Conservation (phyloP, 1,140 invertebrate genomes). For the Coelopa frigida region DNA sequence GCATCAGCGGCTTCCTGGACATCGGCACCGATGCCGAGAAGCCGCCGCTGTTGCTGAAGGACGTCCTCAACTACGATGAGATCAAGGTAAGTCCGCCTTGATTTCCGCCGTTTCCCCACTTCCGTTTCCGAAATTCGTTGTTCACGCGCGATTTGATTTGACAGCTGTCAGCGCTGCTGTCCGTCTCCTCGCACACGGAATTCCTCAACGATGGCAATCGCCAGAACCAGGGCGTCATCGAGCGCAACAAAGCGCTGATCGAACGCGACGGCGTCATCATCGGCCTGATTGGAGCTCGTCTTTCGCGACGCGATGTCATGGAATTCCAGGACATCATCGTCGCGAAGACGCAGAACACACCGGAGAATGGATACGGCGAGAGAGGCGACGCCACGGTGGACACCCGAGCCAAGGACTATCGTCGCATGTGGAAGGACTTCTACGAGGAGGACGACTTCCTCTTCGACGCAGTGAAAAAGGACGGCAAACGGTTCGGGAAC, state of each 20-base stretch:
- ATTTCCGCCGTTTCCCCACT: too few relatives aligned
- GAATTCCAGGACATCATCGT: conserved; percentile 53
- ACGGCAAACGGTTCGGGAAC: conserved; percentile 17
- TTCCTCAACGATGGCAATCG: conserved; percentile 57
- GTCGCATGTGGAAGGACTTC: conserved; percentile 30
- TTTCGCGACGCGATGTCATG: conserved; percentile 47
- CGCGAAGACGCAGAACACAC: conserved; percentile 47
- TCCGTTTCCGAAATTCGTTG: too few relatives aligned
- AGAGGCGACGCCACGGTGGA: neutral
- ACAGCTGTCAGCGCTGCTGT: conserved; percentile 51
- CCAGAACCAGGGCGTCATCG: conserved; percentile 48
- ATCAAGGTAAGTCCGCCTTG: conserved; percentile 20
- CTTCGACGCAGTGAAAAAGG: neutral
- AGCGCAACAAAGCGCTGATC: conserved; percentile 22
- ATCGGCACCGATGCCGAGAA: conserved; percentile 44
- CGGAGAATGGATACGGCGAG: conserved; percentile 44
- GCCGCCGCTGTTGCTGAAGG: conserved; percentile 45
- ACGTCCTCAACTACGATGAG: conserved; percentile 47
- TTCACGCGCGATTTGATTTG: neutral
- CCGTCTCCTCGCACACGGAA: conserved; percentile 53
- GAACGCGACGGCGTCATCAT: conserved; percentile 36
- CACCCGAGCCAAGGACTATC: conserved; percentile 18
- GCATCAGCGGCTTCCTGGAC: conserved; percentile 48
- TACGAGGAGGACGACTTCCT: conserved; percentile 28
- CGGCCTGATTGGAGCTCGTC: conserved; percentile 47